Base-by-base conservation (phyloP, 2,113 vertebrate genomes). In the Periophthalmodon schlosseri region DNA sequence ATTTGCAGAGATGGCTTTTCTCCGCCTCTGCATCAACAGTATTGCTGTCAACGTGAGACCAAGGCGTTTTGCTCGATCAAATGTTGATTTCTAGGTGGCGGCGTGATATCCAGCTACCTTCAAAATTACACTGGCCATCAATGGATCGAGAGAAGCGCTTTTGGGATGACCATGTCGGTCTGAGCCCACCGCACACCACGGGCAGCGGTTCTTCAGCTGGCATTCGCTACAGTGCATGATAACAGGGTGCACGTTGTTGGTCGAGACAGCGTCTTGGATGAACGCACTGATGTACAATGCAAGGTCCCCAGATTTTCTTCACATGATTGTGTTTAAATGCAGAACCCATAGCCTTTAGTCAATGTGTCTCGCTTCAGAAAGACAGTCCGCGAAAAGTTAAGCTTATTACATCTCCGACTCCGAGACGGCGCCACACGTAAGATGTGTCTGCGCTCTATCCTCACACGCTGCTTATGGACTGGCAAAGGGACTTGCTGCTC, bases 401-500 rank as follows among this genome's bases (percentile, higher is more conserved):
- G 16, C 49, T 56, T 56, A 21, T 56, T 56, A n/a, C 18, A 21
- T 56, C 52, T 56, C 52, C 52, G n/a, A 4, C 52, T 56, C 52
- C 20, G 52, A 56, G 52, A 56, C 52, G n/a, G 52, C 52, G 52
- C 52, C 52, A 56, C 52, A n/a, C 52, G 52, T 50, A 80, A 67
- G 11, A 83, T 73, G 21, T 82, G 81, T 84, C 82, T 84, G 50
- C 8, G 70, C 75, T 34, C 76, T 66, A 8, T 68, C 44, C 79
- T 73, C 56, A 78, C 72, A 79, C 12, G 70, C 83, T 80, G 72
- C 78, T 9, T 69, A 9, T 39, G 24, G 72, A 67, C 82, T 90
- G 91, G 86, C 88, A 91, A 64, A 81, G 85, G 84, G 23, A 87
- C 78, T 82, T 77, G 79, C 83, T 84, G 79, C 83, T 84, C 88